phyloP scores from a whole-genome alignment of 2,888 invertebrate genomes.

The Callyntrura sp. region DNA sequence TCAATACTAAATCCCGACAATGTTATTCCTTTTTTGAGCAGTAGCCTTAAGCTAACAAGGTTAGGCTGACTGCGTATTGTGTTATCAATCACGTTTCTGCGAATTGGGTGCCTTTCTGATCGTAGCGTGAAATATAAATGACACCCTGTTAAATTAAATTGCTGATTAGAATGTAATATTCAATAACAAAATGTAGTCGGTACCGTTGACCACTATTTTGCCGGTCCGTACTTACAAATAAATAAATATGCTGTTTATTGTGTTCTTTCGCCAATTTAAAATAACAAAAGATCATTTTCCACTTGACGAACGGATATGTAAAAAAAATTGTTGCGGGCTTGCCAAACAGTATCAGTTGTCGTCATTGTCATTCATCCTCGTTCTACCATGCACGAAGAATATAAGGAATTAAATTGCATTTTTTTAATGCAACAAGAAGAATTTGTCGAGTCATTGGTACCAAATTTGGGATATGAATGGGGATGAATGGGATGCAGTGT shows the following conservation, averaged over 20 bases:
- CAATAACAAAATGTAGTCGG: too few relatives aligned
- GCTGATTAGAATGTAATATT: too few relatives aligned
- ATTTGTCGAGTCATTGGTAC: constrained; percentile 52
- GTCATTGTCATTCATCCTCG: constrained; percentile 34
- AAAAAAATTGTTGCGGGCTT: background rate
- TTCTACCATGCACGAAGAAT: constrained; percentile 19
- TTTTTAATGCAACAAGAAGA: constrained; percentile 5
- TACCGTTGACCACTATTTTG: too few relatives aligned
- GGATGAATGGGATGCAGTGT: background rate
- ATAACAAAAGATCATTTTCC: constrained; percentile 29
- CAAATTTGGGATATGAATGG: constrained; percentile 39
- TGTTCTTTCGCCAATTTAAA: background rate
- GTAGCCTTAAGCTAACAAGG: too few relatives aligned
- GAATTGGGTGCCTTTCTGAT: too few relatives aligned
- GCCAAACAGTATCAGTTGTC: background rate
- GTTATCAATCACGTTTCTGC: too few relatives aligned
- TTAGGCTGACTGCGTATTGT: too few relatives aligned
- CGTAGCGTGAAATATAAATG: too few relatives aligned
- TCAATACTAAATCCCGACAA: too few relatives aligned
- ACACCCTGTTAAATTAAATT: too few relatives aligned
- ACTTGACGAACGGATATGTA: constrained; percentile 6
- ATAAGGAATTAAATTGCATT: background rate
- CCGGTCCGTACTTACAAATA: too few relatives aligned
- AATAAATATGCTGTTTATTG: background rate
- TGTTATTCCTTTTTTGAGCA: too few relatives aligned